Base-by-base conservation (phyloP, 2,797 vertebrate species). In the Todus mexicanus region DNA sequence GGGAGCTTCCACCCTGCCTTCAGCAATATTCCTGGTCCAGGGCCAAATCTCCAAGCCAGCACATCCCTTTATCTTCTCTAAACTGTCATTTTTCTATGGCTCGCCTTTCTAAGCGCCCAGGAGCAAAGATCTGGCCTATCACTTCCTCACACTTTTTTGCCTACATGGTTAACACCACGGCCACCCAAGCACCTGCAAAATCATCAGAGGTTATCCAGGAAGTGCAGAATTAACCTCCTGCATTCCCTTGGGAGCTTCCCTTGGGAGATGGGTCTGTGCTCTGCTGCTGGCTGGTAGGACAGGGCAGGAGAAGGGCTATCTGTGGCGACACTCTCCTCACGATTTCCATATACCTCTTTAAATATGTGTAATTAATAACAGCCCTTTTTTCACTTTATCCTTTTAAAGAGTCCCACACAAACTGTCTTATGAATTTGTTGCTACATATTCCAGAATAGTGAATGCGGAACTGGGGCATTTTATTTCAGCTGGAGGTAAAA, bases 1-100 rank as follows among this genome's bases (percentile, higher is more conserved):
- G 53, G 65, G 89, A 94, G 94, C 94, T 95, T 63, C 83, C 79
- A 70, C 59, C 59, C 91, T 69, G 80, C 78, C 60, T 37, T 90
- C 74, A 90, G 90, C 90, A 74, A 63, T 69, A 42, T 45, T 85
- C 84, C 84, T 71, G 86, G 4, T 15, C 61, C 0, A 0, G 16
- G 65, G 75, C 92, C 93, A 92, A 14, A 59, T 75, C 56, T 71
- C 71, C 57, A 14, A 54, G 81, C 56, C 84, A 93, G 86, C 78
- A 77, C 81, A 92, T 83, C 75, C 57, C 57, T 89, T 75, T 84
- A 14, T 47, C 81, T 35, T 7, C 60, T 79, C 72, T 84, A 74
- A 86, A 83, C 57, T 63, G 54, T 43, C 37, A 25, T 6, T 60
- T 60, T 15, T 43, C 43, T 2, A 54, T 40, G 51, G 38, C 25